Evolutionary conservation across 2,888 invertebrate species (phyloP).

Genomic region (Cristatella mucedo): DNA sequence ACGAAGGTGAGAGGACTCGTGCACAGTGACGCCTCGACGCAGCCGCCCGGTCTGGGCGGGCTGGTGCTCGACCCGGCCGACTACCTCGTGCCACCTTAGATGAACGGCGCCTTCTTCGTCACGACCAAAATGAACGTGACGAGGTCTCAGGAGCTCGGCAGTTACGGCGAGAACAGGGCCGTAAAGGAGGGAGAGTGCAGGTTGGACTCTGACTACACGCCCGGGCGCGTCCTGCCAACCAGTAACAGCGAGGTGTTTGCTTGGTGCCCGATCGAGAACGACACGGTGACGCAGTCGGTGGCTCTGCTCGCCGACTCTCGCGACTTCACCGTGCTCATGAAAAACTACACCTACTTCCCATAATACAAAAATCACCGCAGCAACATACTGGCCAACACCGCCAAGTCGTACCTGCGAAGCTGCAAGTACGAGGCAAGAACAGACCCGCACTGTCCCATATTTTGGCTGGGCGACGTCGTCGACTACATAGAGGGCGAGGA

Average conservation of each 20-base stretch:
- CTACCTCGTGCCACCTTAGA: constrained; percentile 42
- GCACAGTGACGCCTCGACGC: constrained; percentile 22
- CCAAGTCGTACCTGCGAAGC: constrained; percentile 18
- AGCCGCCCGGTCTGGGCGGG: constrained; percentile 16
- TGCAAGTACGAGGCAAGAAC: constrained; percentile 22
- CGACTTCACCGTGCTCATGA: constrained; percentile 10
- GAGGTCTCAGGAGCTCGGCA: constrained; percentile 33
- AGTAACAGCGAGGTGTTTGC: constrained; percentile 24
- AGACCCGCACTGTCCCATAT: constrained; percentile 32
- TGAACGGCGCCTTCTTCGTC: constrained; percentile 43
- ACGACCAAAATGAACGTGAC: constrained; percentile 42
- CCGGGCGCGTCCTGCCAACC: constrained; percentile 7
- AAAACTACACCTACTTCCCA: constrained; percentile 5
- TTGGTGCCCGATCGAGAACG: constrained; percentile 42
- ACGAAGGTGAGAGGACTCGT: constrained; percentile 42
- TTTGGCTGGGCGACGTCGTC: constrained; percentile 24
- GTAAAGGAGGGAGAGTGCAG: too few species aligned
- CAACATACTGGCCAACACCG: constrained; percentile 24
- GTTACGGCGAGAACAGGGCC: constrained; percentile 38
- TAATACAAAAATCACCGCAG: constrained; percentile 13
- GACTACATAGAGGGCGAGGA: constrained; percentile 13
- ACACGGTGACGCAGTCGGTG: constrained; percentile 16
- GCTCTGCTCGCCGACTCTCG: constrained; percentile 20
- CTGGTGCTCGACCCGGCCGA: constrained; percentile 42
- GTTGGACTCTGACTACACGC: too few species aligned